Conservation (phyloP, 1,140 invertebrate genomes). For the Archivesica marissinica region DNA sequence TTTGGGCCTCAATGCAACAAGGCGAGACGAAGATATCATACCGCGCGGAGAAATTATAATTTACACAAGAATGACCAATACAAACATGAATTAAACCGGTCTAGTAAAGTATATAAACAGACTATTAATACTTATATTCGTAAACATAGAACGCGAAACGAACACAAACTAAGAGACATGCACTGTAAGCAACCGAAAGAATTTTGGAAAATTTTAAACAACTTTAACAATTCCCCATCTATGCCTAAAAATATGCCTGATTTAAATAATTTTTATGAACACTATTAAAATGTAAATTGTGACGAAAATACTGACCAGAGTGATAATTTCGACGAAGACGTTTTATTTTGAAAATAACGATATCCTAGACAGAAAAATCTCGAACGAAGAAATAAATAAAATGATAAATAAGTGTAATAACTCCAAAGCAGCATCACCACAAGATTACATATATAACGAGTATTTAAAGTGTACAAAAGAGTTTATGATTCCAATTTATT, state of each 20-base stretch:
- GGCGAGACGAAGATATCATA: background rate
- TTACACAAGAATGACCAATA: background rate
- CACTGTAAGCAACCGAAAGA: too few species aligned
- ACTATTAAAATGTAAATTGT: background rate
- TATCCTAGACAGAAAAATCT: background rate
- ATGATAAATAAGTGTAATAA: background rate
- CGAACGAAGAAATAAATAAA: background rate
- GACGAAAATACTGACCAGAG: background rate
- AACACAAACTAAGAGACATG: background rate
- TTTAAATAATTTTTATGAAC: background rate
- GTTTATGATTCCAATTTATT: constrained; percentile 34
- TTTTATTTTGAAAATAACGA: background rate
- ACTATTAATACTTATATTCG: background rate
- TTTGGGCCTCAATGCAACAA: too few species aligned
- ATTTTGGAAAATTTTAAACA: background rate
- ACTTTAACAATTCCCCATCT: background rate
- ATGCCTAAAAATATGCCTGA: background rate
- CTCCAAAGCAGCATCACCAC: background rate
- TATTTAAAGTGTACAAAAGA: constrained; percentile 42
- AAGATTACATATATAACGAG: background rate
- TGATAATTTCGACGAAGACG: background rate
- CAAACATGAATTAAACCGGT: background rate
- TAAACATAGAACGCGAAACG: background rate
- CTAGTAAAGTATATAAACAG: background rate
- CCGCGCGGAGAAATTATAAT: background rate